A percentile compares a stretch with the other conserved stretches of the same genome.
Evolutionary conservation across 2,113 vertebrate genomes (phyloP).

Genomic region (Salvelinus namaycush): DNA sequence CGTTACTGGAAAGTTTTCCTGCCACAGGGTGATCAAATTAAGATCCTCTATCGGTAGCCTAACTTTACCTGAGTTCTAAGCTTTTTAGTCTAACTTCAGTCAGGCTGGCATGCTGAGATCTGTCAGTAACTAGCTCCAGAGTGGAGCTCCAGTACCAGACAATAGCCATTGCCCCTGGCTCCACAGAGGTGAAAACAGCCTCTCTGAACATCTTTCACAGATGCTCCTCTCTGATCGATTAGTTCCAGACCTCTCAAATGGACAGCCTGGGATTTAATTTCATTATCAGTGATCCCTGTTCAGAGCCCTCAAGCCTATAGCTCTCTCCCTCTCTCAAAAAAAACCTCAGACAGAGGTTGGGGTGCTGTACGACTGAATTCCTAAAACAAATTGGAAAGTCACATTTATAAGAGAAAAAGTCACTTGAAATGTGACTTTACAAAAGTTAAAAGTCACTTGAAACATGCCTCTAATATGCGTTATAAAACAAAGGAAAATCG

Average conservation of each 20-base stretch:
- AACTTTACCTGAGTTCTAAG: too few relatives aligned
- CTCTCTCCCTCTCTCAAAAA: conserved; percentile 17
- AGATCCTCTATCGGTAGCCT: too few relatives aligned
- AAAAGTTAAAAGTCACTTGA: too few relatives aligned
- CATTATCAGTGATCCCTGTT: conserved; percentile 70
- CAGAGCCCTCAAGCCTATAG: conserved; percentile 48
- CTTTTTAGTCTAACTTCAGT: conserved; percentile 13
- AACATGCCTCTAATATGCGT: too few relatives aligned
- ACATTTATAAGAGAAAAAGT: not conserved
- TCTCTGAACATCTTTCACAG: conserved; percentile 71
- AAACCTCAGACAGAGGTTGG: conserved; percentile 31
- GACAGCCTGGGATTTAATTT: conserved; percentile 75
- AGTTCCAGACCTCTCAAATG: conserved; percentile 71
- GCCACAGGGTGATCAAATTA: too few relatives aligned
- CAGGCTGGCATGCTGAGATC: conserved; percentile 38
- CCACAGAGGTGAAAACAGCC: conserved; percentile 60
- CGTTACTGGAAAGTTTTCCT: too few relatives aligned
- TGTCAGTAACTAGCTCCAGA: conserved; percentile 12
- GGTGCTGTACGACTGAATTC: conserved; percentile 55
- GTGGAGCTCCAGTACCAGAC: conserved; percentile 57
- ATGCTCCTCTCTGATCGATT: conserved; percentile 74
- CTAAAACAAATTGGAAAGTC: conserved; percentile 43
- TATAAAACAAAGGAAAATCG: too few relatives aligned
- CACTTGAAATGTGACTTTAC: too few relatives aligned
- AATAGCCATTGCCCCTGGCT: conserved; percentile 64